Percentiles rank a stretch among this genome's conserved stretches.
Evolutionary conservation across 2,113 vertebrate genomes (phyloP).

Genomic region (Brienomyrus brachyistius): DNA sequence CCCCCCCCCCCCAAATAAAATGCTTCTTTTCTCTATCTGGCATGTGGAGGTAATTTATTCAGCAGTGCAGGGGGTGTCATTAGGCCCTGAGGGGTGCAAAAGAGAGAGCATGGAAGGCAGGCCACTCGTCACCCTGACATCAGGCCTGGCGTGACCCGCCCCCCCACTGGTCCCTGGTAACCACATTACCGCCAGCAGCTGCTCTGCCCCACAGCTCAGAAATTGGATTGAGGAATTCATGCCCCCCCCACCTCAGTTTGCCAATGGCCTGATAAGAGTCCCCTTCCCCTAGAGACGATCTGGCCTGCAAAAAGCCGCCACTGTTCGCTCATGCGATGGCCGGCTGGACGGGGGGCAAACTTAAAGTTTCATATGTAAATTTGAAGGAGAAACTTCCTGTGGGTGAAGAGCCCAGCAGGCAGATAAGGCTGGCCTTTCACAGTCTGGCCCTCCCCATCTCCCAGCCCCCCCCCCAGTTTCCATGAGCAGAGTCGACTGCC

Average conservation of each 20-base stretch:
- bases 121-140: conserved; percentile 53
- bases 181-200: conserved; percentile 90
- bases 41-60: conserved; percentile 15
- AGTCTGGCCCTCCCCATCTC: conserved; percentile 53
- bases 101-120: conserved; percentile 48
- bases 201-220: conserved; percentile 80
- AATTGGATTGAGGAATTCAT: conserved; percentile 87
- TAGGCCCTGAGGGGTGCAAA: conserved; percentile 36
- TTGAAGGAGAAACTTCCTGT: conserved; percentile 85
- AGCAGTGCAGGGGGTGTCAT: conserved; percentile 39
- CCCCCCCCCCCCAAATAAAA: conserved; percentile 26
- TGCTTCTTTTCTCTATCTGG: conserved; percentile 20
- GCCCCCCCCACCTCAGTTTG: conserved; percentile 53
- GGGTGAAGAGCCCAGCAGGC: conserved; percentile 72
- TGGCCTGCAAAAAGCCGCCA: conserved; percentile 65
- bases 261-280: conserved; percentile 60
- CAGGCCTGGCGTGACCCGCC: conserved; percentile 77
- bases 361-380: conserved; percentile 97
- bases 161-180: conserved; percentile 67
- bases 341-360: conserved; percentile 11
- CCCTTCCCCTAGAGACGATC: conserved; percentile 71
- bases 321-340: conserved; percentile 48
- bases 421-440: conserved; percentile 78
- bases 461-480: conserved; percentile 67
- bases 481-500: conserved; percentile 66